A percentile compares a stretch with the other conserved stretches of the same genome.
These are phyloP conservation scores for Dasysyrphus albostriatus DNA, from an alignment of 2,888 invertebrate species.

Conservation along the genomic window DNA sequence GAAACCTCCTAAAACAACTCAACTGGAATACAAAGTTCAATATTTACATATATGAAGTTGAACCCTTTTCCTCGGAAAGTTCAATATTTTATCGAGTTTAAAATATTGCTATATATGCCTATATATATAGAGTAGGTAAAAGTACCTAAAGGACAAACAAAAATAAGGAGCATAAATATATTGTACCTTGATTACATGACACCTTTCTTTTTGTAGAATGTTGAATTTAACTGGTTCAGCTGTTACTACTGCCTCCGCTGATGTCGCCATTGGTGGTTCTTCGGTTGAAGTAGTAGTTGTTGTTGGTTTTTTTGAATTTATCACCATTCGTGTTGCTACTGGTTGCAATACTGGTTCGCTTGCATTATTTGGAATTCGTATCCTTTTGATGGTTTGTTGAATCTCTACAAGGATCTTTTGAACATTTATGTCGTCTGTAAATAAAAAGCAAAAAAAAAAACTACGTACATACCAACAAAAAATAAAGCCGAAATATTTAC, in stretches of 20 bases:
- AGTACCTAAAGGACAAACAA: conserved; percentile 28
- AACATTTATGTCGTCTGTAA: conserved; percentile 76
- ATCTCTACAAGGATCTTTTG: conserved; percentile 77
- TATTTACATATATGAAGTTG: conserved; percentile 42
- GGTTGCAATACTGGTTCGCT: conserved; percentile 44
- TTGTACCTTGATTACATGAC: conserved; percentile 69
- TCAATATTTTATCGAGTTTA: conserved; percentile 68
- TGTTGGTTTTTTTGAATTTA: conserved; percentile 24
- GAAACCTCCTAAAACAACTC: conserved; percentile 41
- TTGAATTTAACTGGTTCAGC: conserved; percentile 30
- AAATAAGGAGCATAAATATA: conserved; percentile 42
- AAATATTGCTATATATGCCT: conserved; percentile 21
- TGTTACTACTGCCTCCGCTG: background rate
- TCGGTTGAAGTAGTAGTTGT: background rate
- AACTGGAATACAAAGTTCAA: conserved; percentile 52
- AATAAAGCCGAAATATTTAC: conserved; percentile 31
- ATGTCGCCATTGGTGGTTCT: background rate
- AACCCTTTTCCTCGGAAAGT: conserved; percentile 45
- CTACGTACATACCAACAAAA: background rate
- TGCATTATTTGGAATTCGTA: conserved; percentile 61
- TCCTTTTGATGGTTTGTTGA: conserved; percentile 77
- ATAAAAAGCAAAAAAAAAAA: conserved; percentile 44
- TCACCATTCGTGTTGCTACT: conserved; percentile 35
- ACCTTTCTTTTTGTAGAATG: conserved; percentile 66
- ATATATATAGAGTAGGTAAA: no score